These are phyloP conservation scores for Phenganax subtilis DNA, from an alignment of 92 coral and sea anemone genomes.

Conservation along the genomic window DNA sequence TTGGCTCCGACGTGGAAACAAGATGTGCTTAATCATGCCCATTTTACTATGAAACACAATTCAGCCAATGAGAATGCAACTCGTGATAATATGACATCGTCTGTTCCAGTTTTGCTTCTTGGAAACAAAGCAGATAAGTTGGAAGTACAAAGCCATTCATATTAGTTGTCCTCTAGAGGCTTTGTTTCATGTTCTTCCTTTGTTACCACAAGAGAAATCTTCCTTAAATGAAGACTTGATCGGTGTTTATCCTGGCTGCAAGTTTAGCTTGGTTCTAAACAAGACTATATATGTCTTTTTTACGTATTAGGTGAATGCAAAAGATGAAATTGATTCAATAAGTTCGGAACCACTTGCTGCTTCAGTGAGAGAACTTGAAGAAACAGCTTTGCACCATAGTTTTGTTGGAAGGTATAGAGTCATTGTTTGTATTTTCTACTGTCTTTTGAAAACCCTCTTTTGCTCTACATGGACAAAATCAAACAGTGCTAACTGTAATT, in stretches of 20 bases:
- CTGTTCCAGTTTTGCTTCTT: conserved; percentile 74
- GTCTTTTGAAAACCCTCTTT: not conserved
- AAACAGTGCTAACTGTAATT: too few relatives aligned
- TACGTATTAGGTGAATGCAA: conserved; percentile 51
- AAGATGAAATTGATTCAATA: conserved; percentile 51
- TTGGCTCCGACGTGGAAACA: conserved; percentile 99
- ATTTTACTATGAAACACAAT: conserved; percentile 57
- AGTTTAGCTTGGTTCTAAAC: not conserved
- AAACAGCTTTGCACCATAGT: conserved; percentile 77
- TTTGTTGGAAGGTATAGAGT: conserved; percentile 81
- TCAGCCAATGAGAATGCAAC: not conserved
- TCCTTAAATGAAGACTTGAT: too few relatives aligned
- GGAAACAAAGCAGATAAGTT: conserved; percentile 91
- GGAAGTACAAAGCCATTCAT: not conserved
- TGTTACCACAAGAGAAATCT: too few relatives aligned
- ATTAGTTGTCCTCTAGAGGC: not conserved
- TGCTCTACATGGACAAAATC: too few relatives aligned
- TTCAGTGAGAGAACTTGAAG: conserved; percentile 59
- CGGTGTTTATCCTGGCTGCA: not conserved
- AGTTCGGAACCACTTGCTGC: conserved; percentile 49
- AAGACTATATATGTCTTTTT: not conserved
- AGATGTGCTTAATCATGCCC: conserved; percentile 88
- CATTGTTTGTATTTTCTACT: not conserved
- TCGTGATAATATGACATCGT: not conserved
- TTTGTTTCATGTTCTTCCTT: too few relatives aligned